Percentiles rank a stretch among this genome's conserved stretches.
Conservation (phyloP, 1,140 invertebrate genomes). For the Anastrepha obliqua region DNA sequence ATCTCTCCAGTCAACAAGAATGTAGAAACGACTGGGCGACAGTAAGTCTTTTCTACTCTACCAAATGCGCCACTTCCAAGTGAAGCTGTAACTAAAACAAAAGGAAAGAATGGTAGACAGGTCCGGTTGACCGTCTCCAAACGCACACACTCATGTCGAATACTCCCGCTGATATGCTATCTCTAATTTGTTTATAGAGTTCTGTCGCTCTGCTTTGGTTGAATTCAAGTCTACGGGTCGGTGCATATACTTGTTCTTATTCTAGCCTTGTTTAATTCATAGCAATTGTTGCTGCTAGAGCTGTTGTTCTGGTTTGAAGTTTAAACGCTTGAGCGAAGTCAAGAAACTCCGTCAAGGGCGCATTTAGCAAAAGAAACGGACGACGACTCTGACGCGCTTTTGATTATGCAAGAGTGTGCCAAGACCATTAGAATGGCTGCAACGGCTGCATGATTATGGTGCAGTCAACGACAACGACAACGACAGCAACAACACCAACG, state of each 20-base stretch:
- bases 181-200: not conserved
- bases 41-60: too few species aligned
- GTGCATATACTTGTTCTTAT: not conserved
- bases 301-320: constrained; percentile 35
- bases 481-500: not conserved
- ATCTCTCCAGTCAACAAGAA: not conserved
- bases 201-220: not conserved
- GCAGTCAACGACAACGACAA: constrained; percentile 4
- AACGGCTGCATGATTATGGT: not conserved
- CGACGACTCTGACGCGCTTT: constrained; percentile 18
- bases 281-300: not conserved
- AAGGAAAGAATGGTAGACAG: too few species aligned
- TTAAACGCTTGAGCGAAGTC: constrained; percentile 36
- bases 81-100: too few species aligned
- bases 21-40: too few species aligned
- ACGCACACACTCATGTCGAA: too few species aligned
- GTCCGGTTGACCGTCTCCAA: too few species aligned
- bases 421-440: constrained; percentile 52
- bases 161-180: not conserved
- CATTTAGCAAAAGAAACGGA: constrained; percentile 12
- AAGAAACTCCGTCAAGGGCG: constrained; percentile 50
- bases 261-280: constrained; percentile 9
- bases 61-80: too few species aligned
- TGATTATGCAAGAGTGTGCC: constrained; percentile 36
- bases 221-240: not conserved